phyloP scores from a whole-genome alignment of 1,140 invertebrate genomes.

The Dermatophagoides farinae region DNA sequence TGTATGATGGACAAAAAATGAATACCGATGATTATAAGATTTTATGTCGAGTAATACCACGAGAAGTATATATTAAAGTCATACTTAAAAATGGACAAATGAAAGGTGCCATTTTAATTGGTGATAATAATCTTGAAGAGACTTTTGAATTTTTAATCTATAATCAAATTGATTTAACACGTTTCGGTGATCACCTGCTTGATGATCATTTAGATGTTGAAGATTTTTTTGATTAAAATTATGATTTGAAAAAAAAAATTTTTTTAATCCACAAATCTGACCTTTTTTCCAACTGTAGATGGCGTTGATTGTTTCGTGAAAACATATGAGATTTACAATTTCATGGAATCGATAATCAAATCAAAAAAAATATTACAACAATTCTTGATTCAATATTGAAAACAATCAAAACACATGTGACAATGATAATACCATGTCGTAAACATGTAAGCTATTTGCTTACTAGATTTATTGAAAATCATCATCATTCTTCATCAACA shows the following conservation, averaged over 20 bases:
- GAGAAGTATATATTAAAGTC: slow-evolving; percentile 69
- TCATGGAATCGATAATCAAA: background rate
- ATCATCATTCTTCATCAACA: too few species aligned
- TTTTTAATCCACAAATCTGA: background rate
- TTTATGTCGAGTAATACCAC: slow-evolving; percentile 52
- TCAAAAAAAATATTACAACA: too few species aligned
- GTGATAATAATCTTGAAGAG: slow-evolving; percentile 91
- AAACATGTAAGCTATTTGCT: too few species aligned
- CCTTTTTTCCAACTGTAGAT: background rate
- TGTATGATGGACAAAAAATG: slow-evolving; percentile 80
- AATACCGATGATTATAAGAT: slow-evolving; percentile 56
- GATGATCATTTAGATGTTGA: slow-evolving; percentile 92
- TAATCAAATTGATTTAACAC: slow-evolving; percentile 71
- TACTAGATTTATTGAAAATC: too few species aligned
- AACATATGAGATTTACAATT: background rate
- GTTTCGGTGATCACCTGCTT: slow-evolving; percentile 72
- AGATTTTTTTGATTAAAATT: slow-evolving; percentile 88
- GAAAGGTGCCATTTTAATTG: slow-evolving; percentile 82
- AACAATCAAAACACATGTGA: background rate
- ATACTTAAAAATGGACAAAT: slow-evolving; percentile 62
- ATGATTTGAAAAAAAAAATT: background rate
- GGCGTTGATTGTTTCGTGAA: background rate
- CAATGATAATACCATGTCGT: background rate
- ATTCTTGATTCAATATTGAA: too few species aligned
- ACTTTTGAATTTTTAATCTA: slow-evolving; percentile 95